A percentile compares a stretch with the other conserved stretches of the same genome.
These are phyloP conservation scores for Rhincodon typus DNA, from an alignment of 2,797 vertebrate genomes.

Conservation along the genomic window DNA sequence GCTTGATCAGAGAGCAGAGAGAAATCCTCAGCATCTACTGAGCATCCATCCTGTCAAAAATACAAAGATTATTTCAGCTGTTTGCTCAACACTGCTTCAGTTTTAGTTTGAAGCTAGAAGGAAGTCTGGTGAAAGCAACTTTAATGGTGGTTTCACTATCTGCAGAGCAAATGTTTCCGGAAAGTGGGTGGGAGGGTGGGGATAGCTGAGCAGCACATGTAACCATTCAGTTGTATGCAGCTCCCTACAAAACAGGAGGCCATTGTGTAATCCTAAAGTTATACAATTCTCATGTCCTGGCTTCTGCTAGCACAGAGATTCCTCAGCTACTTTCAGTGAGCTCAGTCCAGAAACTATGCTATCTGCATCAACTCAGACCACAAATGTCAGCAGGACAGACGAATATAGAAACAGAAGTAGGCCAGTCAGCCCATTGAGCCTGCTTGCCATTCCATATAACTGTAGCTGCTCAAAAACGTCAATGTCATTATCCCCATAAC, in stretches of 20 bases:
- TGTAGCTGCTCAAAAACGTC: no score
- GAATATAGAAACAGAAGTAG: no score
- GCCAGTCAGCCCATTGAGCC: no score
- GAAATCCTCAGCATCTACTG: conserved; percentile 41
- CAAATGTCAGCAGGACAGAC: background rate
- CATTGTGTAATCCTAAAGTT: background rate
- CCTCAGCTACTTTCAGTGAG: background rate
- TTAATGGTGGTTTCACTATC: background rate
- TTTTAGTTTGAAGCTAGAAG: background rate
- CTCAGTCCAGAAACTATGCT: background rate
- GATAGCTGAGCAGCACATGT: background rate
- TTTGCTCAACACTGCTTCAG: background rate
- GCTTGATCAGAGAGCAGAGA: background rate
- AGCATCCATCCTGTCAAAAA: conserved; percentile 54
- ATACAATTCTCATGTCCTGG: background rate
- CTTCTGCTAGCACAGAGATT: background rate
- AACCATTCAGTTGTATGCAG: no score
- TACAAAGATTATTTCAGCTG: conserved; percentile 57
- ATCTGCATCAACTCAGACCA: background rate
- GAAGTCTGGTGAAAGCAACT: background rate
- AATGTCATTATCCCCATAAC: no score
- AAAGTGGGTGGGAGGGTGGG: background rate
- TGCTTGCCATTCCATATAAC: no score
- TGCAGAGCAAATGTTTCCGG: background rate
- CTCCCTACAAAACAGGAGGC: no score